Evolutionary conservation across 1,140 invertebrate genomes (phyloP), one percentile per base, ranked within the genome.

Genomic region (Calephelis virginiensis): DNA sequence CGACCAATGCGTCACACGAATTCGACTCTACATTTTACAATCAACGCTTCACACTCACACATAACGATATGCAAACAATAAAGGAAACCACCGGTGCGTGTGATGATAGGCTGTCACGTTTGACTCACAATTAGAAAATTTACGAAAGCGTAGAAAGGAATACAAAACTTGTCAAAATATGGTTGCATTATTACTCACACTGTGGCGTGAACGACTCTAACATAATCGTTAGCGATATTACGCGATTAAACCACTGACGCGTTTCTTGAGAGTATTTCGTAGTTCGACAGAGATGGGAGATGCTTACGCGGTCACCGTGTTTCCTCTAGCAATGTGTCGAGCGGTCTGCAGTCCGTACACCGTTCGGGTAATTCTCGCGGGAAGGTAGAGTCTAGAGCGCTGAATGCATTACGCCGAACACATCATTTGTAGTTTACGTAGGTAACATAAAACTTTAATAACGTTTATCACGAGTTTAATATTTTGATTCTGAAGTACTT

Each of bases 1-100:
- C 64, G 61, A 64, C 64, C 70, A 70, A 80, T 82, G 83, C 82
- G 77, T 81, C 78, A 78, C 78, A 74, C 75, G 69, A 28, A 11
- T 56, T 56, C 50, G 28, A 56, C 50, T 56, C 50, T 56, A 56
- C 9, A 28, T 28, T 37, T 14, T 5, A 14, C 17, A 28, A 14
- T 53, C 49, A 45, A 47, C 74, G 69, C 65, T 64, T 37, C 68
- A 66, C 72, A 73, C 76, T 81, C 81, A 73, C 74, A 78, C 69
- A 69, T 78, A 74, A 61, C 65, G 70, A 64, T 69, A 53, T 48
- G 66, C 59, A 49, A 48, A 50, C 47, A 62, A 48, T 59, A 64
- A 61, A 69, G 56, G 63, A 65, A 69, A 70, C 66, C 70, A 62
- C 61, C 40, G 56, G 61, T 14, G 14, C 17, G 40, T 10, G 28